phyloP scores from a whole-genome alignment of 2,797 vertebrate species.

The Hypotaenidia philippensis region DNA sequence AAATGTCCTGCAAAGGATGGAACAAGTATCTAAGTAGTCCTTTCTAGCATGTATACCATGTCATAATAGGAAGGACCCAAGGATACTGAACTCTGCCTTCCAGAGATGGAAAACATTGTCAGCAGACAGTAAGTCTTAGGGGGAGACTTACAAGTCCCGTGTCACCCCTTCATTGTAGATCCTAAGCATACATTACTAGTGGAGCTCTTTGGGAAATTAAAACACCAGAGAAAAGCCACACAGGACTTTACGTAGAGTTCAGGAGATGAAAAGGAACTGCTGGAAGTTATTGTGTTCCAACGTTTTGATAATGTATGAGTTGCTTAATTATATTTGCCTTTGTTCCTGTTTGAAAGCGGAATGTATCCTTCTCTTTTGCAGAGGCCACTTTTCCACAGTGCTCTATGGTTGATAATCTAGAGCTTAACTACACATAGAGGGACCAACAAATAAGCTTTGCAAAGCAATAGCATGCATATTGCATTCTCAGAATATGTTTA shows the following conservation, averaged over 20 bases:
- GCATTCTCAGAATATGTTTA: neutral
- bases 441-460: slow-evolving; percentile 1
- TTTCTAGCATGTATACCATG: neutral
- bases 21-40: neutral
- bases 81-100: neutral
- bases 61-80: neutral
- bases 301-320: neutral
- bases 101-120: neutral
- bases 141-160: neutral
- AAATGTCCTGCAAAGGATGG: neutral
- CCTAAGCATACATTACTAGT: neutral
- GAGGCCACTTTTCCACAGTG: neutral
- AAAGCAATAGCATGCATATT: neutral
- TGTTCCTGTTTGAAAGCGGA: neutral
- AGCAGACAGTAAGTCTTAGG: neutral
- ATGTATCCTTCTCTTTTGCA: neutral
- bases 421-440: neutral
- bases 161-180: neutral
- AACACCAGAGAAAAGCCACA: neutral
- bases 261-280: neutral
- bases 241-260: neutral
- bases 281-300: neutral
- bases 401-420: neutral
- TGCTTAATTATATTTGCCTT: neutral
- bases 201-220: neutral